Evolutionary conservation across 2,797 vertebrate genomes (phyloP).

Genomic region (Eurystomus glaucurus): DNA sequence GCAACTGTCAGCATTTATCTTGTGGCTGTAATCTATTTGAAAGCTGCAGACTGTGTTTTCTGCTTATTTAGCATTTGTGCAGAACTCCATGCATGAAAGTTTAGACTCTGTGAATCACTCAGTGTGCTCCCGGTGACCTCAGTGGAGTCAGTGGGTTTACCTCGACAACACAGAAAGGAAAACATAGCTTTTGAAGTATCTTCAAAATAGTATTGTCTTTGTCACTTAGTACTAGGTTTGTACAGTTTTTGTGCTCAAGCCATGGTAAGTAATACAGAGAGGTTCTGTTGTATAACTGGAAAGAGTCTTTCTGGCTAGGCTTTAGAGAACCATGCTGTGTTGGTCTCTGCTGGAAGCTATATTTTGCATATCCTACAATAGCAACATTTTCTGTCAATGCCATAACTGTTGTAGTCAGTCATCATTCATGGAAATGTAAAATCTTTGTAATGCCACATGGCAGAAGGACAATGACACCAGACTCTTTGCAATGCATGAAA

Average conservation of each 20-base stretch:
- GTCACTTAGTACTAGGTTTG: background rate
- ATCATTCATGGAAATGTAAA: constrained; percentile 71
- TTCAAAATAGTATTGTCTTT: background rate
- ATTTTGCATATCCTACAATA: constrained; percentile 68
- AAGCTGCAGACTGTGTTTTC: background rate
- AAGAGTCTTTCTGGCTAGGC: constrained; percentile 32
- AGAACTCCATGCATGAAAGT: background rate
- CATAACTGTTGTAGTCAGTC: constrained; percentile 52
- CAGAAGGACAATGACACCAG: constrained; percentile 51
- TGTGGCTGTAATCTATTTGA: background rate
- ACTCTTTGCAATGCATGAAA: background rate
- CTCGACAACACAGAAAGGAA: background rate
- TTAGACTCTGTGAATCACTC: background rate
- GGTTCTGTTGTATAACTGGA: background rate
- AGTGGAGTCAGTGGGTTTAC: background rate
- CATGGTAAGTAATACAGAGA: background rate
- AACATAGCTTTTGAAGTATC: background rate
- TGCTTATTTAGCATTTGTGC: background rate
- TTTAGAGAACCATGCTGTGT: constrained; percentile 5
- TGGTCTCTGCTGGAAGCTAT: constrained; percentile 28
- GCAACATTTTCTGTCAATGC: constrained; percentile 59
- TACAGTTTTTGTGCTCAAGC: background rate
- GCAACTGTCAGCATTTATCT: background rate
- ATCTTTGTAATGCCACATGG: constrained; percentile 59
- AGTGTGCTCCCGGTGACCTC: fast-evolving